Evolutionary conservation across 2,888 invertebrate species (phyloP), one percentile per base, ranked within the genome.

Genomic region (Hyppa rectilinea): DNA sequence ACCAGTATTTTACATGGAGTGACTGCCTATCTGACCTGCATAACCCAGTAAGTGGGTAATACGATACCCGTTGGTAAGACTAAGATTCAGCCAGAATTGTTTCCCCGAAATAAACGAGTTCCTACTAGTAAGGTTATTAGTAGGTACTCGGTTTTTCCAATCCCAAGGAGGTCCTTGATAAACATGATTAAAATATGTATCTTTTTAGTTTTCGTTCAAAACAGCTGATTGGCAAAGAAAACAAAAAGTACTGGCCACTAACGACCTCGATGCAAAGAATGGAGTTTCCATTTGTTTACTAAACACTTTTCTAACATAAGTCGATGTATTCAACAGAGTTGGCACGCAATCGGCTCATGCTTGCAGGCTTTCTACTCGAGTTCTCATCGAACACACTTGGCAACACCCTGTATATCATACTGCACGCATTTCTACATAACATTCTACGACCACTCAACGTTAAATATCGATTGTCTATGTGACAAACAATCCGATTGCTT

Each of bases 261-360:
- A 23, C 10, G 50, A 43, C 43, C 23, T 43, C 61, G 31, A n/a
- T 38, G 40, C 6, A 26, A 71, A 40, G 63, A 79, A 71, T 66
- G n/a, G n/a, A n/a, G n/a, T n/a, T 71, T 63, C 4, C 40, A 45
- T 71, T 59, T 75, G 75, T 78, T 79, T 71, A 80, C 63, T n/a
- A 71, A 80, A 80, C 78, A 76, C 71, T 76, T 75, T 80, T 71
- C 80, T 52, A 80, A 56, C 60, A 45, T 52, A 50, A 29, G 56
- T 63, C 29, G 71, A 75, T 56, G 50, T 64, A 56, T 63, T 67
- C 75, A 52, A 43, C 45, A 10, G 38, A 68, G 79, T 75, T 63
- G 66, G 76, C 76, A 76, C 80, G 76, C 76, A 67, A 71, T 80
- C 40, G 63, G 26, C 36, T 53, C 60, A 64, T 50, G 55, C 36